These are phyloP conservation scores for Plestiodon gilberti DNA, from an alignment of 2,113 vertebrate species.

Conservation along the genomic window DNA sequence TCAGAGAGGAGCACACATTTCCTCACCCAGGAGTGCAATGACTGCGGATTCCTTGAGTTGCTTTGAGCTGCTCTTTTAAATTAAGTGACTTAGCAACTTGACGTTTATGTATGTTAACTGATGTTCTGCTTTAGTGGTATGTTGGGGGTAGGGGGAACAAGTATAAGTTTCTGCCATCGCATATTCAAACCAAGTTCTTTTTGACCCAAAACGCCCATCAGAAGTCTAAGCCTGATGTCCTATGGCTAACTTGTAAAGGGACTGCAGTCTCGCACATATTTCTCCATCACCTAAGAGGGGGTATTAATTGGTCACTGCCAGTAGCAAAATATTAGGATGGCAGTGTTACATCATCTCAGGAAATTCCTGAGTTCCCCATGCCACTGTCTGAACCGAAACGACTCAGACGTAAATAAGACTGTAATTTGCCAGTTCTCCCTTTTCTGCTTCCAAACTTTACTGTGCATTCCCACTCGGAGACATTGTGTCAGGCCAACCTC, in stretches of 20 bases:
- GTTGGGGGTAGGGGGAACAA: not conserved
- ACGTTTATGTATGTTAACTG: not conserved
- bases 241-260: not conserved
- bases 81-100: not conserved
- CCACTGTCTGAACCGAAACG: not conserved
- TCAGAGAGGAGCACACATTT: too few relatives aligned
- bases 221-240: not conserved
- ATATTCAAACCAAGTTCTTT: not conserved
- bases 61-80: not conserved
- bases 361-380: not conserved
- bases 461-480: not conserved
- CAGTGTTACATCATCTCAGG: not conserved
- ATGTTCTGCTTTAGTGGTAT: not conserved
- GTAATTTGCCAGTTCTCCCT: not conserved
- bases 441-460: constrained; percentile 35
- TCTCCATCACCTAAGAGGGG: not conserved
- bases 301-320: constrained; percentile 16
- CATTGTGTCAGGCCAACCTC: not conserved
- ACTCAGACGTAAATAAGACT: constrained; percentile 32
- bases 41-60: too few relatives aligned
- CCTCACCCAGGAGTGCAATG: too few relatives aligned
- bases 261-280: not conserved
- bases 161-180: not conserved
- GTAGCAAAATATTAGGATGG: not conserved
- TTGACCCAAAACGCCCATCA: not conserved